Evolutionary conservation across 2,888 invertebrate genomes (phyloP), one percentile per base, ranked within the genome.

Genomic region (Phania funesta): DNA sequence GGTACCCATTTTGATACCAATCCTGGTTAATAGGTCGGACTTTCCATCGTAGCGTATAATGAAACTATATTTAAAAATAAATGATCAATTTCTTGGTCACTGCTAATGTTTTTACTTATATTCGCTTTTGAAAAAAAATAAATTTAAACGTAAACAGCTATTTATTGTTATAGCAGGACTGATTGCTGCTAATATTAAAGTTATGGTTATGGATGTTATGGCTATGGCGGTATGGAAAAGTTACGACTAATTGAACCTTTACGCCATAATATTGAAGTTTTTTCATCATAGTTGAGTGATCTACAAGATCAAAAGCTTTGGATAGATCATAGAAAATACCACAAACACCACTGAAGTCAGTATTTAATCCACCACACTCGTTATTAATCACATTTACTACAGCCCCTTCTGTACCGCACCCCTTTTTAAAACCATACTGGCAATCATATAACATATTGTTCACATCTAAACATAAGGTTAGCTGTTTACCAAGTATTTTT

Each of bases 1-100:
- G 44, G 13, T 62, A 62, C 3, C 62, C 62, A 7, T 9, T 16
- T 22, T 44, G 20, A 18, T 26, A 9, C 44, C 62, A 44, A 41
- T 62, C 62, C 20, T n/a, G 9, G 13, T 62, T 44, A 11, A 62
- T 41, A 29, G 44, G 62, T 5, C 62, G 41, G 41, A 41, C 62
- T 13, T 62, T 20, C 62, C 41, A 62, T 41, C 62, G 22, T n/a
- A n/a, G 9, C 41, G n/a, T n/a, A 16, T n/a, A n/a, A n/a, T n/a
- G n/a, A n/a, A n/a, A n/a, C n/a, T n/a, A n/a, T n/a, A n/a, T n/a
- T n/a, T n/a, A n/a, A n/a, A n/a, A n/a, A n/a, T n/a, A n/a, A n/a
- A n/a, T n/a, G n/a, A n/a, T n/a, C n/a, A n/a, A n/a, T n/a, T n/a
- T n/a, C n/a, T n/a, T n/a, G n/a, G n/a, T n/a, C n/a, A n/a, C n/a